Evolutionary conservation across 2,888 invertebrate species (phyloP).

Genomic region (Limnephilus auricula): DNA sequence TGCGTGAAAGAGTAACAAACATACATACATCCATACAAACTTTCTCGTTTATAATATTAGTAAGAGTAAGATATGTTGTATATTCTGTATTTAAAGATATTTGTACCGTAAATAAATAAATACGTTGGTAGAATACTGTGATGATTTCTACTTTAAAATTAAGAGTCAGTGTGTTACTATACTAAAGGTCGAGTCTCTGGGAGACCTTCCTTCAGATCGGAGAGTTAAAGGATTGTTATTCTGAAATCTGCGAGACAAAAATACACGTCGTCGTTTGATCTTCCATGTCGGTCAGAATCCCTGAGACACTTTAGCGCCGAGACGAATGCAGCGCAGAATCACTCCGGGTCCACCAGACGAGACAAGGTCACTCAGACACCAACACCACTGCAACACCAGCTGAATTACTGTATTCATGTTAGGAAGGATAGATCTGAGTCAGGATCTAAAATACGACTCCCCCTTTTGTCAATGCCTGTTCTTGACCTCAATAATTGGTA

Average conservation of each 20-base stretch:
- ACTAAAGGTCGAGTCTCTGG: not conserved
- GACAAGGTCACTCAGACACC: not conserved
- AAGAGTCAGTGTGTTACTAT: not conserved
- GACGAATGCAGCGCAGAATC: not conserved
- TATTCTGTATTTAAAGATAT: too few relatives aligned
- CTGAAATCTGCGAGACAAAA: not conserved
- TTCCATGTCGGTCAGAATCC: not conserved
- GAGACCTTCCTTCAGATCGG: not conserved
- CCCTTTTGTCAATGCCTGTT: constrained; percentile 16
- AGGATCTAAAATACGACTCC: not conserved
- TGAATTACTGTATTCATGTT: not conserved
- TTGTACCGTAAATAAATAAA: too few relatives aligned
- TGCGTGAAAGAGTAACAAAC: too few relatives aligned
- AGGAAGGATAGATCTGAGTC: not conserved
- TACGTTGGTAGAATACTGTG: not conserved
- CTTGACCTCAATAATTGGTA: constrained; percentile 1
- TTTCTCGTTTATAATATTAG: too few relatives aligned
- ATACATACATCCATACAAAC: too few relatives aligned
- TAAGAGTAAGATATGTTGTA: too few relatives aligned
- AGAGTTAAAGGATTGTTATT: not conserved
- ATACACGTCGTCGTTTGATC: not conserved
- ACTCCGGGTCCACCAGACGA: not conserved
- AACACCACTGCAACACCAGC: not conserved
- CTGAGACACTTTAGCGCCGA: not conserved
- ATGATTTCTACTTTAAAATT: not conserved